These are phyloP conservation scores for Chinchilla lanigera DNA, from an alignment of 2,113 vertebrate genomes.

Conservation along the genomic window DNA sequence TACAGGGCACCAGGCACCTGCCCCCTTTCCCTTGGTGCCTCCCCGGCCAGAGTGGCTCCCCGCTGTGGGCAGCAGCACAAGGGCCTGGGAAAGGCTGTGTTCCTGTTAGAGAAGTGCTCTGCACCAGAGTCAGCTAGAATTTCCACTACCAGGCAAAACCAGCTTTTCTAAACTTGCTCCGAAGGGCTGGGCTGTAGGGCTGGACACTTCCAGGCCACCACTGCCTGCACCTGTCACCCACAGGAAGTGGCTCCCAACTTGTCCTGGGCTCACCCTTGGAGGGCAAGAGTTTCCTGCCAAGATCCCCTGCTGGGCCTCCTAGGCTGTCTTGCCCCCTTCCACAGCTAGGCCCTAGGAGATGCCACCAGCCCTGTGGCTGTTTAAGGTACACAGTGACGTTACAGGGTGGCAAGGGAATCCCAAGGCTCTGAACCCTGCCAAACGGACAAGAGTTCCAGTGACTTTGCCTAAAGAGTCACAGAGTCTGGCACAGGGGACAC, in stretches of 20 bases:
- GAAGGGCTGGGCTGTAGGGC: background rate
- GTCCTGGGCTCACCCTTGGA: background rate
- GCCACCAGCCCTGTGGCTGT: background rate
- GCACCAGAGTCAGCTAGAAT: background rate
- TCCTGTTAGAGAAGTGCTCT: background rate
- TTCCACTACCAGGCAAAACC: background rate
- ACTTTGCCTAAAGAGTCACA: fast-evolving
- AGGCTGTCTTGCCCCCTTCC: background rate
- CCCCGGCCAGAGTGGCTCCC: background rate
- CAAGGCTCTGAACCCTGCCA: background rate
- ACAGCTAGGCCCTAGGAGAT: background rate
- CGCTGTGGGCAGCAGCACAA: fast-evolving
- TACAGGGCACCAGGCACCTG: background rate
- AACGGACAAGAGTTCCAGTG: fast-evolving
- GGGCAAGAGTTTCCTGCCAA: background rate
- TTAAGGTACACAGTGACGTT: background rate
- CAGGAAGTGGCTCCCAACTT: background rate
- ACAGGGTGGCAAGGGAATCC: background rate
- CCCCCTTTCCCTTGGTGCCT: background rate
- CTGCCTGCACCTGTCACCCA: background rate
- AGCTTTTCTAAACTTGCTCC: background rate
- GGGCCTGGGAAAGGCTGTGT: background rate
- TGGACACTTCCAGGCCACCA: background rate
- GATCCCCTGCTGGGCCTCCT: background rate
- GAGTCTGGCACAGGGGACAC: background rate